phyloP scores from a whole-genome alignment of 1,140 invertebrate species.

The Spodoptera frugiperda region DNA sequence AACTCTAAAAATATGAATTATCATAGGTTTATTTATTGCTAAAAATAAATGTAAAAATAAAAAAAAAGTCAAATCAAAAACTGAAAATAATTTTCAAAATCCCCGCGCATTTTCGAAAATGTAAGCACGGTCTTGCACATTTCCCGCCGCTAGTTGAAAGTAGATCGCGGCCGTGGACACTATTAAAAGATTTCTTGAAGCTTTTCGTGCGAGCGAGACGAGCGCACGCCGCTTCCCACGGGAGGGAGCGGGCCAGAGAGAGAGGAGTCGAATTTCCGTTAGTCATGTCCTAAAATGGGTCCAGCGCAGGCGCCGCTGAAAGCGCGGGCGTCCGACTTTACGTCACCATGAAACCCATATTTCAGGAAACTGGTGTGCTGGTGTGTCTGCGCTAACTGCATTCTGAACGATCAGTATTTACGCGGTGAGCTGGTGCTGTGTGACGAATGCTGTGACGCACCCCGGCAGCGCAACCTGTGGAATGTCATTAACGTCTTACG shows the following conservation, averaged over 20 bases:
- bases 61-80: slow-evolving; percentile 23
- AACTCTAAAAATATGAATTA: not conserved
- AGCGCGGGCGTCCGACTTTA: slow-evolving; percentile 83
- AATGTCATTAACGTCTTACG: slow-evolving; percentile 79
- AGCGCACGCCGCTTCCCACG: slow-evolving; percentile 71
- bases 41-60: slow-evolving; percentile 4
- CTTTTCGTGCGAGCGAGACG: slow-evolving; percentile 82
- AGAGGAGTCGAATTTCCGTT: slow-evolving; percentile 88
- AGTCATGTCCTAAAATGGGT: slow-evolving; percentile 90
- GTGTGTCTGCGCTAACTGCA: slow-evolving; percentile 70
- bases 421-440: slow-evolving; percentile 58
- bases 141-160: slow-evolving; percentile 84
- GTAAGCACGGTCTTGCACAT: slow-evolving; percentile 68
- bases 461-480: slow-evolving; percentile 66
- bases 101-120: slow-evolving; percentile 67
- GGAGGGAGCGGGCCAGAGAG: slow-evolving; percentile 82
- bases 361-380: slow-evolving; percentile 78
- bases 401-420: slow-evolving; percentile 59
- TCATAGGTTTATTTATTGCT: slow-evolving; percentile 8
- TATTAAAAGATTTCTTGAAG: slow-evolving; percentile 86
- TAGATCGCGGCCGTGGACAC: slow-evolving; percentile 86
- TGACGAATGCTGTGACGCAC: slow-evolving; percentile 79
- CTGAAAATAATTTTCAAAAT: slow-evolving; percentile 36
- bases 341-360: slow-evolving; percentile 82
- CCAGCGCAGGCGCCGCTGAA: slow-evolving; percentile 85